Conservation (phyloP, 2,888 invertebrate genomes). For the Encarsia formosa region DNA sequence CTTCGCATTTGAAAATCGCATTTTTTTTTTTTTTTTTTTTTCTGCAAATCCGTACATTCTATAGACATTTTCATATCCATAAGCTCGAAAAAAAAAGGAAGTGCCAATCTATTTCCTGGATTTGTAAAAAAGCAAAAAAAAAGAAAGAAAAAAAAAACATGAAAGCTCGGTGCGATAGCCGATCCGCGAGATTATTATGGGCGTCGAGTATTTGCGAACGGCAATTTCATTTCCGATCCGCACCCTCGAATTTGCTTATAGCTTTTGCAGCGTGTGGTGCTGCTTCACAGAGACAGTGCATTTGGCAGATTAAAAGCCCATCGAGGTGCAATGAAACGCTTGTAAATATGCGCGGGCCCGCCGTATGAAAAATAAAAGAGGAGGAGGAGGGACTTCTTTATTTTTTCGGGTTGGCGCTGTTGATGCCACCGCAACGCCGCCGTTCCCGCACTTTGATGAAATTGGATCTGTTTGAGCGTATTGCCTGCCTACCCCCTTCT, state of each 20-base stretch:
- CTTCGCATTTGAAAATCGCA: no score
- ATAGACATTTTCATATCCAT: no score
- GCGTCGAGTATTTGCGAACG: conserved; percentile 28
- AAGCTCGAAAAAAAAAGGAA: no score
- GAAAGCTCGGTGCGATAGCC: conserved; percentile 15
- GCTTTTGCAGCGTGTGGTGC: not conserved
- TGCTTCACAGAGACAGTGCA: conserved; percentile 15
- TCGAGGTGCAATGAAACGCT: conserved; percentile 33
- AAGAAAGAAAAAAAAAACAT: no score
- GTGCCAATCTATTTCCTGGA: no score
- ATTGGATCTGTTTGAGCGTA: conserved; percentile 30
- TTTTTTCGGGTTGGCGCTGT: no score
- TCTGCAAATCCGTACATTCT: no score
- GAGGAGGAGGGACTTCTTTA: not conserved
- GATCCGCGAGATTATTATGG: conserved; percentile 29
- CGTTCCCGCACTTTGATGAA: conserved; percentile 23
- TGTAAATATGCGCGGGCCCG: conserved; percentile 34
- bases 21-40: no score
- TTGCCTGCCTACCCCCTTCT: conserved; percentile 10
- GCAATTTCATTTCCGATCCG: conserved; percentile 24
- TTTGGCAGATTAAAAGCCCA: conserved; percentile 38
- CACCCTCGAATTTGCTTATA: no score
- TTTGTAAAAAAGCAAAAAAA: no score
- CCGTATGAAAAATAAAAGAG: conserved; percentile 1
- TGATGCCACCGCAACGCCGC: not conserved